Conservation (phyloP, 2,113 vertebrate species). For the Eudyptes chrysolophus region DNA sequence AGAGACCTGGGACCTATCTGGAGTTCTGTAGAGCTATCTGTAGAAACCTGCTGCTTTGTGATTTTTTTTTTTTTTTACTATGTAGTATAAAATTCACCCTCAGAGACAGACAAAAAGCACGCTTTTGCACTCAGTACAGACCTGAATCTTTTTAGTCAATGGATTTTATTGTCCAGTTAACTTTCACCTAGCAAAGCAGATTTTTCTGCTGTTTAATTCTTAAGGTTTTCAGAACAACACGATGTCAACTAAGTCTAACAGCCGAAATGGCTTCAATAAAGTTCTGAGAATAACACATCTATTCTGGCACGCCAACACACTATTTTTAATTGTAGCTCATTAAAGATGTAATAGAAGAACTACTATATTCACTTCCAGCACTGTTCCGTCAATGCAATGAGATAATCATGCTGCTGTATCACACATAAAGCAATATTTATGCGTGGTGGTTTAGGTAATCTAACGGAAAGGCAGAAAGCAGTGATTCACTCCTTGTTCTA, state of each 20-base stretch:
- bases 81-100: neutral
- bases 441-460: constrained; percentile 30
- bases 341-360: constrained; percentile 67
- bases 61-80: neutral
- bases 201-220: neutral
- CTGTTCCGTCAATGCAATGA: constrained; percentile 20
- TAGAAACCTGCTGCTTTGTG: neutral
- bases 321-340: constrained; percentile 70
- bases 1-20: neutral
- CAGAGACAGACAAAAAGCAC: neutral
- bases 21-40: neutral
- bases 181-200: neutral
- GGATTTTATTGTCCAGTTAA: neutral
- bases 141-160: neutral
- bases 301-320: constrained; percentile 43
- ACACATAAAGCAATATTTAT: constrained; percentile 32
- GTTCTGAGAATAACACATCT: constrained; percentile 61
- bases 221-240: neutral
- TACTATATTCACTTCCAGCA: constrained; percentile 66
- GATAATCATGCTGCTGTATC: constrained; percentile 36
- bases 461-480: constrained; percentile 23
- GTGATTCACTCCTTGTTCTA: constrained; percentile 53
- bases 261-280: neutral
- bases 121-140: neutral
- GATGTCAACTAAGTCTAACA: neutral